These are phyloP conservation scores for Acromyrmex heyeri DNA, from an alignment of 1,140 invertebrate genomes.

Conservation along the genomic window DNA sequence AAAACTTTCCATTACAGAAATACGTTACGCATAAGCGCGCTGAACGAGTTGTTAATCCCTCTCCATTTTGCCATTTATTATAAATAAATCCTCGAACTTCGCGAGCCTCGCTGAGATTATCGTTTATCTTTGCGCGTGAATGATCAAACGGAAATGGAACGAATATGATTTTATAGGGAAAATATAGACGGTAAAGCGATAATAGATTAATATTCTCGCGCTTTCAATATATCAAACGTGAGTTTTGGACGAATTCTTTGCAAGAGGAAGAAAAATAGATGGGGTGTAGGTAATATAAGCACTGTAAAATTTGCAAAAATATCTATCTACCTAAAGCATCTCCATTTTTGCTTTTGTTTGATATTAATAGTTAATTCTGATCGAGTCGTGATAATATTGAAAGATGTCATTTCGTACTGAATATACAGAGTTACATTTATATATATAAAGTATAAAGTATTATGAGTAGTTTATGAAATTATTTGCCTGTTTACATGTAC, in stretches of 20 bases:
- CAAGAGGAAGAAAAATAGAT: conserved; percentile 14
- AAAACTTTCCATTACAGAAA: conserved; percentile 2
- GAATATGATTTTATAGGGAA: conserved; percentile 25
- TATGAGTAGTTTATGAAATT: background rate
- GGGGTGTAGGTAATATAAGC: conserved; percentile 2
- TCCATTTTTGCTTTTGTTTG: background rate
- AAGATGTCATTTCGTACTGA: background rate
- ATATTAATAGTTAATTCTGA: background rate
- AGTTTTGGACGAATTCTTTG: conserved; percentile 11
- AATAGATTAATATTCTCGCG: conserved; percentile 45
- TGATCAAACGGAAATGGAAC: conserved; percentile 34
- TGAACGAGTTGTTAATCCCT: conserved; percentile 27
- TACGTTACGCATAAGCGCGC: background rate
- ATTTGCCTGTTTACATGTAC: background rate
- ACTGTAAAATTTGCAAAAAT: conserved; percentile 20
- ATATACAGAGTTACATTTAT: background rate
- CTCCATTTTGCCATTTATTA: conserved; percentile 29
- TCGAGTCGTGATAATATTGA: background rate
- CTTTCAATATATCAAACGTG: background rate
- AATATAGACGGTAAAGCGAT: conserved; percentile 26
- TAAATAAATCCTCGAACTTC: conserved; percentile 26
- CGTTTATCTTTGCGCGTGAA: conserved; percentile 37
- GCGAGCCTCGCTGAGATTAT: conserved; percentile 29
- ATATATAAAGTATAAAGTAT: background rate
- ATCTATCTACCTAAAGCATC: background rate